Evolutionary conservation across 2,797 vertebrate species (phyloP), one percentile per base, ranked within the genome.

Genomic region (Danio albolineatus): DNA sequence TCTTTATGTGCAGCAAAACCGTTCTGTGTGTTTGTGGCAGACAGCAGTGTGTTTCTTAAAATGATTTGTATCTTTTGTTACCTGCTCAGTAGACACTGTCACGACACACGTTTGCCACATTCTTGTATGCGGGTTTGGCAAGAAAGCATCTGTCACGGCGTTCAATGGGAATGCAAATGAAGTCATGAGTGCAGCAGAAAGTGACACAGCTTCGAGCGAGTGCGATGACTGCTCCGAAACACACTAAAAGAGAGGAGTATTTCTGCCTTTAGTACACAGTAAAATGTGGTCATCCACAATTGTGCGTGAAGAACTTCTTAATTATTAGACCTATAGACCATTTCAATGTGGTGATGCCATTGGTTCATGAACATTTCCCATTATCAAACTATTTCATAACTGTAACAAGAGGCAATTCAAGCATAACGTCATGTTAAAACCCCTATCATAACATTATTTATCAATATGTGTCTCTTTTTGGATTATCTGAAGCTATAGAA

Each of bases 211-310:
- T 85, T 86, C 89, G 86, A 87, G 84, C 53, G 60, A 67, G 81
- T 65, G 78, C 83, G 84, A 89, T 83, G 87, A 85, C 75, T 86
- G 85, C 83, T 86, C 79, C 84, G 53, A 82, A 87, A 86, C 84
- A 84, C 76, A 75, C 80, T 28, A 3, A 86, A 87, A 89, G 77
- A 71, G 81, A 44, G 41, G 21, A 28, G 5, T 12, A 43, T 12
- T 36, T 16, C 7, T 48, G 10, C 48, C 19, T 48, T 28, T 66
- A 48, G 46, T 28, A 14, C 19, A 28, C 19, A 46, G 12, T 13
- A 46, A 44, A 64, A 21, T 5, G 6, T 5, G 12, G 10, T 21
- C 19, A 57, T 57, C 54, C 10, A 28, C 54, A 57, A 13, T 28
- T 28, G 2, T 21, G 19, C 0, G 2, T 12, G 21, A 28, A 28